phyloP scores from a whole-genome alignment of 2,888 invertebrate genomes.

The Drosophila aldrichi region DNA sequence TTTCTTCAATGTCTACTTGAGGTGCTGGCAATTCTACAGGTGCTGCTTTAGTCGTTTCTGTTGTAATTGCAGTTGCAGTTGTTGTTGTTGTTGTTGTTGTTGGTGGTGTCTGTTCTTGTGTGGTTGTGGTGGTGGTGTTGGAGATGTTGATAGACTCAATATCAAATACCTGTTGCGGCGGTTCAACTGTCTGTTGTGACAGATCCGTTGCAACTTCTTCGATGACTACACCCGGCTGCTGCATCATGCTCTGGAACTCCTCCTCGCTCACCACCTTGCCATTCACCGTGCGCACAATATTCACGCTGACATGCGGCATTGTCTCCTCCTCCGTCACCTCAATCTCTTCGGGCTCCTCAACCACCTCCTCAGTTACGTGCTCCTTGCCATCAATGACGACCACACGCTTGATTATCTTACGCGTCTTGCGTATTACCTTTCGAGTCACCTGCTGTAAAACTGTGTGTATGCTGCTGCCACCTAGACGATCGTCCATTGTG shows the following conservation, averaged over 20 bases:
- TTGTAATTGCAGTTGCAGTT: constrained; percentile 40
- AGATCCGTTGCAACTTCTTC: constrained; percentile 80
- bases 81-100: constrained; percentile 45
- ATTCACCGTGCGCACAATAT: constrained; percentile 87
- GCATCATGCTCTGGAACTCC: constrained; percentile 81
- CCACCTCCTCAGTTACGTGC: constrained; percentile 92
- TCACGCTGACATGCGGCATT: constrained; percentile 85
- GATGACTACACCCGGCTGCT: constrained; percentile 81
- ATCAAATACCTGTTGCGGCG: constrained; percentile 85
- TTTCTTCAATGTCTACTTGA: constrained; percentile 82
- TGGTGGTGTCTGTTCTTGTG: constrained; percentile 66
- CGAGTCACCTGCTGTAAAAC: constrained; percentile 93
- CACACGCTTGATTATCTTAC: constrained; percentile 91
- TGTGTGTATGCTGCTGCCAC: constrained; percentile 88
- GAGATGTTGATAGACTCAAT: constrained; percentile 80
- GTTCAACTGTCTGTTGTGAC: constrained; percentile 56
- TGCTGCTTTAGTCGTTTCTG: constrained; percentile 84
- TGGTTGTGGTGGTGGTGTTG: constrained; percentile 60
- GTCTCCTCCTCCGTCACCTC: constrained; percentile 83
- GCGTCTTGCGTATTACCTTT: constrained; percentile 90
- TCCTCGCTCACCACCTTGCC: constrained; percentile 85
- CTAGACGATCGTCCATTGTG: constrained; percentile 38
- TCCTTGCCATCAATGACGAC: constrained; percentile 94
- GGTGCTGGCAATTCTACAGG: constrained; percentile 84
- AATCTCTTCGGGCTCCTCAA: constrained; percentile 92